These are phyloP conservation scores for Drosophila sproati DNA, from an alignment of 1,140 invertebrate genomes.

Conservation along the genomic window DNA sequence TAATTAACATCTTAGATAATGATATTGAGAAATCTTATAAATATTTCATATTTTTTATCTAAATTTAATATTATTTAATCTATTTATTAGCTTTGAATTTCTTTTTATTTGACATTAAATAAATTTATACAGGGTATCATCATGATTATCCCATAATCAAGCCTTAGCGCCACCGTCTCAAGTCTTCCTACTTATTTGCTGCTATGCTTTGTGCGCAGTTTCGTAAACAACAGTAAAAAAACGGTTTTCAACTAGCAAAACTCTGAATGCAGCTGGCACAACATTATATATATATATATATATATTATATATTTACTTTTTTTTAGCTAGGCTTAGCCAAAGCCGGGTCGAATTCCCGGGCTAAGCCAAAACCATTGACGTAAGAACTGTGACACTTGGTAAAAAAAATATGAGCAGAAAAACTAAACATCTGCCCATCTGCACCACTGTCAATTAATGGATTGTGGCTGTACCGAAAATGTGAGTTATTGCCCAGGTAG, in stretches of 20 bases:
- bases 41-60: no score
- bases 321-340: conserved; percentile 8
- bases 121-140: neutral
- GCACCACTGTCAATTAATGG: conserved; percentile 47
- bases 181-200: neutral
- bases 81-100: no score
- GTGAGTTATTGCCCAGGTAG: conserved; percentile 65
- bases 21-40: no score
- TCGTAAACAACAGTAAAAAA: conserved; percentile 31
- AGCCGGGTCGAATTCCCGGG: conserved; percentile 43
- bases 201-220: conserved; percentile 20
- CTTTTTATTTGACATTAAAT: neutral
- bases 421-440: conserved; percentile 60
- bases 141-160: no score
- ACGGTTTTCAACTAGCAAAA: conserved; percentile 48
- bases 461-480: conserved; percentile 23
- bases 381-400: conserved; percentile 5
- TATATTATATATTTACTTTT: no score
- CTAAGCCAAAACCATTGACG: conserved; percentile 4
- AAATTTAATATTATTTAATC: no score
- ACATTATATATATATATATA: neutral
- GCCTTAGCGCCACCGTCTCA: neutral
- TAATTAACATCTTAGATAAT: no score
- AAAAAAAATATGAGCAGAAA: neutral
- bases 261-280: conserved; percentile 42